Evolutionary conservation across 2,888 invertebrate genomes (phyloP).

Genomic region (Drosophila aldrichi): DNA sequence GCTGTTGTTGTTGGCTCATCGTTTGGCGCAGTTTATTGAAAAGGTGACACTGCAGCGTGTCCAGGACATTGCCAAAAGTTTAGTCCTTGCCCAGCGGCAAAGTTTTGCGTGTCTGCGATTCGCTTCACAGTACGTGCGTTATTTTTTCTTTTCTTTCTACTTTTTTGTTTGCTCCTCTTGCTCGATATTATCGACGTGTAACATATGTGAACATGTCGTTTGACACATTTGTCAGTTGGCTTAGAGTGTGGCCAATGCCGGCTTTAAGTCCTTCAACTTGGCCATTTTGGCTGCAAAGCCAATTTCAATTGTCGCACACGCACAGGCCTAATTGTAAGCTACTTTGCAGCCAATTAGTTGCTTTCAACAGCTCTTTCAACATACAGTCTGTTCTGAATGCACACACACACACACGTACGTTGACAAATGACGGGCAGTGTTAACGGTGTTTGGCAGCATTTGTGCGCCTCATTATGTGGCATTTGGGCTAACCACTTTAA

Average conservation of each 20-base stretch:
- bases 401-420: constrained; percentile 39
- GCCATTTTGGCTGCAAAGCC: constrained; percentile 22
- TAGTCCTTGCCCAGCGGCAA: constrained; percentile 52
- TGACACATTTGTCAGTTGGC: constrained; percentile 81
- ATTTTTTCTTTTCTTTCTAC: constrained; percentile 20
- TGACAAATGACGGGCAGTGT: constrained; percentile 79
- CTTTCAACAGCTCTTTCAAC: constrained; percentile 68
- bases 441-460: constrained; percentile 81
- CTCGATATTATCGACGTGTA: constrained; percentile 77
- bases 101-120: constrained; percentile 45
- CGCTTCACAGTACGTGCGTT: constrained; percentile 13
- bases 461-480: constrained; percentile 82
- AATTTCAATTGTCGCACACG: constrained; percentile 49
- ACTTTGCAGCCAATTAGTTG: constrained; percentile 77
- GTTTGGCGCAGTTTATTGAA: constrained; percentile 77
- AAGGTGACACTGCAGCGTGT: constrained; percentile 74
- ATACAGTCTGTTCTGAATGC: constrained; percentile 2
- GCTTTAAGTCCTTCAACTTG: constrained; percentile 32
- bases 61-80: constrained; percentile 68
- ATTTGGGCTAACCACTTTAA: constrained; percentile 82
- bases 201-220: constrained; percentile 80
- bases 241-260: constrained; percentile 51
- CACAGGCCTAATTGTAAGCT: constrained; percentile 60
- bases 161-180: not conserved
- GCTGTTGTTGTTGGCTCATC: constrained; percentile 30